Conservation (phyloP, 2,888 invertebrate species). For the Ecdyonurus torrentis region DNA sequence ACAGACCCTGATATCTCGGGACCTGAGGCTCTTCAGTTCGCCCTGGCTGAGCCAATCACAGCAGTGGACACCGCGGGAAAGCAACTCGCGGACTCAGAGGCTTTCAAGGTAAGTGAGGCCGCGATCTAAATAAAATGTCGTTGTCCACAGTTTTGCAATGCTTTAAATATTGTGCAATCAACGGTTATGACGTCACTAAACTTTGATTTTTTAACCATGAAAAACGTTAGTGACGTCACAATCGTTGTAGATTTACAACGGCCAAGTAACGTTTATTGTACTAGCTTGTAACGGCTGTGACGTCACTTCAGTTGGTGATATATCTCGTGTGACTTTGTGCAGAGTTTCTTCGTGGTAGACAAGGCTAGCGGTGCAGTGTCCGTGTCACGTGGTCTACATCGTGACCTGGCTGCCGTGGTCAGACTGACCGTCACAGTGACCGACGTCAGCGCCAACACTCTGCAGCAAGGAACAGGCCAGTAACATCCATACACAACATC, state of each 20-base stretch:
- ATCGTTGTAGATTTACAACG: no score
- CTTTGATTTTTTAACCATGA: no score
- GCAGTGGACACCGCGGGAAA: slow-evolving; percentile 73
- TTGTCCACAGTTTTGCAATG: no score
- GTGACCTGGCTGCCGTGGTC: slow-evolving; percentile 55
- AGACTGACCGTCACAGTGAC: slow-evolving; percentile 62
- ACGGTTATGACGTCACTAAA: no score
- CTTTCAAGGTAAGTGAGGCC: slow-evolving; percentile 25
- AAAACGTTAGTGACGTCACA: no score
- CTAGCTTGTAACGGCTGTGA: no score
- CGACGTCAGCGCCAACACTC: slow-evolving; percentile 59
- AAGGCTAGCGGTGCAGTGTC: slow-evolving; percentile 38
- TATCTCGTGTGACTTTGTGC: no score
- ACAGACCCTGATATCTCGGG: slow-evolving; percentile 63
- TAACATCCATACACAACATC: slow-evolving; percentile 3
- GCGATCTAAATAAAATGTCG: no score
- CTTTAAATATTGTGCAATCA: background rate
- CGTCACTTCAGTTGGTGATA: no score
- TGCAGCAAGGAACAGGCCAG: slow-evolving; percentile 60
- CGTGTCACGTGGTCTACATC: slow-evolving; percentile 42
- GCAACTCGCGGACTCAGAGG: slow-evolving; percentile 32
- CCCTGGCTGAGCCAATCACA: slow-evolving; percentile 49
- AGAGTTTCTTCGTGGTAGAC: slow-evolving; percentile 48
- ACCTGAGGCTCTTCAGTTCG: slow-evolving; percentile 46
- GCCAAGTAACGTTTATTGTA: no score